phyloP scores from a whole-genome alignment of 2,797 vertebrate species.

The Leptodactylus fallax region DNA sequence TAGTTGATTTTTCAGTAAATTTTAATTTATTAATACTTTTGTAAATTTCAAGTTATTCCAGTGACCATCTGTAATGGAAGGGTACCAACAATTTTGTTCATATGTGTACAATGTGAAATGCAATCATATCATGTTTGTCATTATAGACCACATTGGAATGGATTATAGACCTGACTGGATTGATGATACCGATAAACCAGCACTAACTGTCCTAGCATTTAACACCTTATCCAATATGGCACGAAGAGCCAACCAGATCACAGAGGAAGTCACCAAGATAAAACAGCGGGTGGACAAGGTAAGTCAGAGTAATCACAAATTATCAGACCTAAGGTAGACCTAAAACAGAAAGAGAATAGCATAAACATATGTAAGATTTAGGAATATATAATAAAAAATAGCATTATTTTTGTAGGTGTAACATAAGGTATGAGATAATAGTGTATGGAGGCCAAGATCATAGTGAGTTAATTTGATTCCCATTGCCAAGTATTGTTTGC shows the following conservation, averaged over 20 bases:
- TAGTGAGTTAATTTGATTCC: background rate
- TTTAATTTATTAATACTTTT: too few species aligned
- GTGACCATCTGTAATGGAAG: too few species aligned
- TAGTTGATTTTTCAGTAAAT: too few species aligned
- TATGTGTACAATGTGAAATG: background rate
- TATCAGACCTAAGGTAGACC: background rate
- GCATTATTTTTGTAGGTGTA: background rate
- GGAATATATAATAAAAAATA: background rate
- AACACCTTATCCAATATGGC: conserved; percentile 30
- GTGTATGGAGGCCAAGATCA: background rate
- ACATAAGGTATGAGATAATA: background rate
- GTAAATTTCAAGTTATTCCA: too few species aligned
- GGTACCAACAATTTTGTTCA: too few species aligned
- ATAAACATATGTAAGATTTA: background rate
- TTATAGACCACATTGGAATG: conserved; percentile 6
- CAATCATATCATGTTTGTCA: background rate
- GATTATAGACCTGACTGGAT: conserved; percentile 31
- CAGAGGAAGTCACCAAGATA: conserved; percentile 51
- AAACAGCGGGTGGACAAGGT: conserved; percentile 37
- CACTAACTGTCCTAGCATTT: background rate
- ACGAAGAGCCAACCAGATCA: conserved; percentile 20
- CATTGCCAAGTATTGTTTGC: conserved; percentile 9
- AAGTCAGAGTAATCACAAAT: background rate
- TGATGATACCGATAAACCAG: conserved; percentile 10
- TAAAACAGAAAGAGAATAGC: background rate